Base-by-base conservation (phyloP, 2,888 invertebrate genomes). In the Mactromeris polynyma region DNA sequence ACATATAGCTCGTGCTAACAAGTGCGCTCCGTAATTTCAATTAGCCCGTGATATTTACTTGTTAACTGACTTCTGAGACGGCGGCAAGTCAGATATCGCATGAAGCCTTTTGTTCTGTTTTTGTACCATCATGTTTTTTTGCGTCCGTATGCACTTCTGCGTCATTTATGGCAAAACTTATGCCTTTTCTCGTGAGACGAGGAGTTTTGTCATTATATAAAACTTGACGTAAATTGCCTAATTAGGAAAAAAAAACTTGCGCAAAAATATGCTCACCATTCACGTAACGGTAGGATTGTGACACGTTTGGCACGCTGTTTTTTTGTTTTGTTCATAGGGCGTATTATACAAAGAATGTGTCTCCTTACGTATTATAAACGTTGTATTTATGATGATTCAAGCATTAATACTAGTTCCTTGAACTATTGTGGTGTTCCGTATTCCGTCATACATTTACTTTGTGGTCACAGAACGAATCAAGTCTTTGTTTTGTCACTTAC, bases 101-200 rank as follows among this genome's bases (percentile, higher is more conserved):
- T 26, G 26, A 64, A 64, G 58, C n/a, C n/a, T 7, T 64, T n/a
- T 64, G n/a, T 64, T 64, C 58, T n/a, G 58, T 26, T 64, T 51
- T 64, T 64, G 58, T 4, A n/a, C 58, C 9, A n/a, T 64, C 58
- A 64, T 21, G 58, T 26, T 64, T 64, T 64, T 64, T 26, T 64
- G 58, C 26, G 58, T 26, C 58, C 58, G 58, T 26, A 64, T 64
- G 58, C 58, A 64, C 58, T 64, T 64, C 6, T 26, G 7, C 26
- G 58, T 64, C 58, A 64, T 64, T 64, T 26, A 73, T 36, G 73
- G 73, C 73, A 73, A 73, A 73, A 73, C 73, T 11, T 36, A 73
- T 73, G 14, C 36, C 17, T 73, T 33, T 69, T 33, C 36, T 36
- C 14, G 73, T 73, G 73, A 3, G 73, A 73, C 36, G 36, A 11